phyloP scores from a whole-genome alignment of 2,797 vertebrate genomes.

The Allobates femoralis region DNA sequence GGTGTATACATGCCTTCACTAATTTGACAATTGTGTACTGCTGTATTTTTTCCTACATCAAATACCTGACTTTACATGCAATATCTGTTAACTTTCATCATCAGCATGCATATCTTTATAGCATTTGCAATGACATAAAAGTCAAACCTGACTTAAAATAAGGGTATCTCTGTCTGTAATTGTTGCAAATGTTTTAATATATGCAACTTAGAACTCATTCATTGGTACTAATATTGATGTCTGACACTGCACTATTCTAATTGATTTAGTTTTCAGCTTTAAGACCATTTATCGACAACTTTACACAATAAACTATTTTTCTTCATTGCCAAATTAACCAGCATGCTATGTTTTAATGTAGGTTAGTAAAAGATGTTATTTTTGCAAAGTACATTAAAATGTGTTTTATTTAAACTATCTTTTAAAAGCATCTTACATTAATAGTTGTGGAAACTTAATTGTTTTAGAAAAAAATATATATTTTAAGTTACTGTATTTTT shows the following conservation, averaged over 20 bases:
- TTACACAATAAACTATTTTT: not conserved
- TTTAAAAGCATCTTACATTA: too few species aligned
- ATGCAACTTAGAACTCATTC: conserved; percentile 49
- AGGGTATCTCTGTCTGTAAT: conserved; percentile 49
- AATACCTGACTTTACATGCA: not conserved
- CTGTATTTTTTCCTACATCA: not conserved
- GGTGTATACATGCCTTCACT: conserved; percentile 71
- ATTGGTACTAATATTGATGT: conserved; percentile 53
- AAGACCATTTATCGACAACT: conserved; percentile 21
- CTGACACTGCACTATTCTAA: conserved; percentile 50
- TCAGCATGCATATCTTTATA: conserved; percentile 65
- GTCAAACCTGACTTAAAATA: conserved; percentile 67
- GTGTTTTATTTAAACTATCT: too few species aligned
- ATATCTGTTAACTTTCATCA: not conserved
- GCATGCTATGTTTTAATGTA: too few species aligned
- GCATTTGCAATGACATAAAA: conserved; percentile 72
- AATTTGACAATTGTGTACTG: conserved; percentile 69
- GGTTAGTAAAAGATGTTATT: too few species aligned
- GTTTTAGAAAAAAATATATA: too few species aligned
- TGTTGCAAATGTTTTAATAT: conserved; percentile 54
- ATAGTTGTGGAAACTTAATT: too few species aligned
- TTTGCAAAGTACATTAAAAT: not conserved
- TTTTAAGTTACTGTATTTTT: too few species aligned
- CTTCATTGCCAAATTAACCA: too few species aligned
- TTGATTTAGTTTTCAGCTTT: conserved; percentile 42